phyloP scores from a whole-genome alignment of 2,113 vertebrate genomes.

The Poicephalus meyeri region DNA sequence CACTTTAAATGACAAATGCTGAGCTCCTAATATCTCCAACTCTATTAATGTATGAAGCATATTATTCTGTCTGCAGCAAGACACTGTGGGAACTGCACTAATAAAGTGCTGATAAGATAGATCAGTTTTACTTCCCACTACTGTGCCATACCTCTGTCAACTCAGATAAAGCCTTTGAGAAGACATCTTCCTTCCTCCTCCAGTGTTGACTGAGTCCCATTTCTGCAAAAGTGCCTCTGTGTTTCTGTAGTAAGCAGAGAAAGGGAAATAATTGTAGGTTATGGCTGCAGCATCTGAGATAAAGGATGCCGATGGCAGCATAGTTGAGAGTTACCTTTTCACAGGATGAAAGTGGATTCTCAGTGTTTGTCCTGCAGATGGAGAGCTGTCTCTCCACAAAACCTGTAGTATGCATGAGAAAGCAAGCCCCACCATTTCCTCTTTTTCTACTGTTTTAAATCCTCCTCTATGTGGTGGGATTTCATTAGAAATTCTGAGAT shows the following conservation, averaged over 20 bases:
- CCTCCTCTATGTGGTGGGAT: neutral
- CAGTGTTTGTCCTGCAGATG: neutral
- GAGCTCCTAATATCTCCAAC: neutral
- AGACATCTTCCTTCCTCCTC: neutral
- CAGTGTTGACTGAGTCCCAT: neutral
- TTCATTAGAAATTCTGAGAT: neutral
- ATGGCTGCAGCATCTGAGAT: neutral
- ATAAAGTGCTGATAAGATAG: neutral
- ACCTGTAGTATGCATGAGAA: neutral
- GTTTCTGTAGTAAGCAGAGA: neutral
- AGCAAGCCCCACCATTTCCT: neutral
- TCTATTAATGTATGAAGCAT: neutral
- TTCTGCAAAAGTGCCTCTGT: neutral
- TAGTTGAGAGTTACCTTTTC: neutral
- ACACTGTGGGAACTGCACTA: neutral
- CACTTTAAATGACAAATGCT: slow-evolving; percentile 11
- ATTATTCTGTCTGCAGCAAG: neutral
- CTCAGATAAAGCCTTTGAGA: neutral
- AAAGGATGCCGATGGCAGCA: neutral
- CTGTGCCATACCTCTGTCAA: neutral
- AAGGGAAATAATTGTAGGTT: neutral
- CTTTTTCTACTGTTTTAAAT: neutral
- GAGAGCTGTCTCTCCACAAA: neutral
- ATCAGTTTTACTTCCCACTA: neutral
- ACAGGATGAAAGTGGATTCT: neutral